Base-by-base conservation (phyloP, 2,113 vertebrate species). In the Trematocara macrostoma region DNA sequence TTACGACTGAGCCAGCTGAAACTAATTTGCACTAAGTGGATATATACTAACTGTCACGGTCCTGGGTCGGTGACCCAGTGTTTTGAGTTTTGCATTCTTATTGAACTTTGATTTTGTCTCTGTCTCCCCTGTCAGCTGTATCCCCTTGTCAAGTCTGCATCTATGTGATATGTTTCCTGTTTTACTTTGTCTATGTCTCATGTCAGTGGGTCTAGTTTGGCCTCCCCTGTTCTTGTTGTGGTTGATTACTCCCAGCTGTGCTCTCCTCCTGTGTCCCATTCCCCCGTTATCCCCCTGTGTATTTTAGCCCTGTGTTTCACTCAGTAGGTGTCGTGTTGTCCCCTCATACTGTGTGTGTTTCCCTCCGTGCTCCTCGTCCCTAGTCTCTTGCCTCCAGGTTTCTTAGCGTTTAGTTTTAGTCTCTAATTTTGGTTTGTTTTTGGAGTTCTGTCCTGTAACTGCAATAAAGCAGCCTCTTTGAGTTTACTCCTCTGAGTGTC, bases 351-450 rank as follows among this genome's bases (percentile, higher is more conserved):
- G 57, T 61, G 56, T 59, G 57, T 61, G 57, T 61, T 61, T 61
- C 57, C 29, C 15, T 35, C 29, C 29, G 0, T 61, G 57, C 15
- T 0, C 57, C 57, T 61, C 1, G 9, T 18, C 29, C 15, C 1
- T 35, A 0, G 57, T 61, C 15, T 18, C 29, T 0, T 61, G 9
- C 29, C 29, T 61, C 15, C 57, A 59, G 57, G 8, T 59, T 59
- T 59, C 29, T 11, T 35, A 61, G 15, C 57, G 0, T 61, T 61
- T 61, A 0, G 1, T 61, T 61, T 61, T 18, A 61, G 57, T 2
- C 57, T 61, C 1, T 35, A 61, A 35, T 61, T 11, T 35, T 61
- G 29, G 15, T 35, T 61, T 35, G 5, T 61, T 11, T 61, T 35
- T 61, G 57, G 29, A 61, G 57, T 61, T 35, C 29, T 61, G 57